Evolutionary conservation across 2,888 invertebrate genomes (phyloP).

Genomic region (Lasius fuliginosus): DNA sequence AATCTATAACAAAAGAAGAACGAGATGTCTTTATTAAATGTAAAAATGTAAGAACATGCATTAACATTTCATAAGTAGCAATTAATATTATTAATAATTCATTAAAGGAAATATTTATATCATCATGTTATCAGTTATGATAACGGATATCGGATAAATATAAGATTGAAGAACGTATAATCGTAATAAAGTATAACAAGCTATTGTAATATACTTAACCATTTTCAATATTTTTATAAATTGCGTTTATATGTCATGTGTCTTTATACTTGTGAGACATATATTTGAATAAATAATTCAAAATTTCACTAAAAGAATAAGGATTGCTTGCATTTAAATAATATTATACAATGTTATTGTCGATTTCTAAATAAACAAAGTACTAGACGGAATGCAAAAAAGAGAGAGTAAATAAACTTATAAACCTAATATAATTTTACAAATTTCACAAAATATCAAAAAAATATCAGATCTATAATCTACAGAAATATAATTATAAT

Average conservation of each 20-base stretch:
- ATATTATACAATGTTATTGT: neutral
- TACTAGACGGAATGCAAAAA: neutral
- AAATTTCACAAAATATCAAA: neutral
- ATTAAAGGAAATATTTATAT: no score
- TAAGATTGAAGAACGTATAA: no score
- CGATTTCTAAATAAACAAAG: neutral
- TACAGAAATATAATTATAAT: neutral
- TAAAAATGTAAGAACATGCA: neutral
- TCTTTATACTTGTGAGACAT: neutral
- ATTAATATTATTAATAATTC: no score
- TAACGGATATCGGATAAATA: no score
- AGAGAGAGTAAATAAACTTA: neutral
- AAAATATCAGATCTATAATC: neutral
- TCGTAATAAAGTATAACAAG: no score
- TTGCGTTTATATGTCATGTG: neutral
- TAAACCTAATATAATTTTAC: neutral
- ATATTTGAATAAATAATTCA: neutral
- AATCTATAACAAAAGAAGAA: constrained; percentile 77
- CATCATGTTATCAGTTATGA: no score
- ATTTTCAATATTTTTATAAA: neutral
- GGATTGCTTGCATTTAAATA: neutral
- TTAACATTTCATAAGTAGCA: neutral
- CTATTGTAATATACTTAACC: neutral
- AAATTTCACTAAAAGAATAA: neutral
- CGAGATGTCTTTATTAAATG: neutral